Evolutionary conservation across 2,888 invertebrate genomes (phyloP).

Genomic region (Pteria penguin): DNA sequence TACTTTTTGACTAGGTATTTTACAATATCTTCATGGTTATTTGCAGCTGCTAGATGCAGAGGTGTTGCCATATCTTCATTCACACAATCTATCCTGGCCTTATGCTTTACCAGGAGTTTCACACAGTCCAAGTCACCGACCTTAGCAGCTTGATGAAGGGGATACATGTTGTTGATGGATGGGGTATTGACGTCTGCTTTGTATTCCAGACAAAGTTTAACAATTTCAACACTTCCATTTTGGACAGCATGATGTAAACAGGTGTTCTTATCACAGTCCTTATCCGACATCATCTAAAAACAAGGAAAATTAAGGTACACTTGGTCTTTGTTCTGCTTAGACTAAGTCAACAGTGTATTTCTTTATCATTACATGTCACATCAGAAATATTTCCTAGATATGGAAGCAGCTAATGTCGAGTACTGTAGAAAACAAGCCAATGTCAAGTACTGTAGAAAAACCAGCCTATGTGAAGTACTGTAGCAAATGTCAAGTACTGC

Average conservation of each 20-base stretch:
- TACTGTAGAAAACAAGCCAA: too few relatives aligned
- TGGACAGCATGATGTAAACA: conserved; percentile 93
- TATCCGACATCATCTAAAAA: conserved; percentile 85
- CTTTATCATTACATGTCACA: too few relatives aligned
- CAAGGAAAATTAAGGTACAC: neutral
- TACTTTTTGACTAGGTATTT: conserved; percentile 78
- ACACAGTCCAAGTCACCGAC: conserved; percentile 73
- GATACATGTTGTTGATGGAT: conserved; percentile 88
- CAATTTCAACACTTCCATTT: conserved; percentile 90
- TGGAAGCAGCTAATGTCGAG: too few relatives aligned
- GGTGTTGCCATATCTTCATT: conserved; percentile 80
- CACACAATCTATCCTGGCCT: conserved; percentile 79
- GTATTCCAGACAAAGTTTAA: conserved; percentile 79
- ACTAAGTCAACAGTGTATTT: too few relatives aligned
- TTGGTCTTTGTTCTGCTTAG: too few relatives aligned
- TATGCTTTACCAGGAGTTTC: conserved; percentile 75
- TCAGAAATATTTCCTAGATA: too few relatives aligned
- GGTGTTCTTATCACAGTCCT: conserved; percentile 91
- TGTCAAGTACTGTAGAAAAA: too few relatives aligned
- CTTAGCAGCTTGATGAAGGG: conserved; percentile 88
- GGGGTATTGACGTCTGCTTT: conserved; percentile 88
- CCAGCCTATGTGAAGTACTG: too few relatives aligned
- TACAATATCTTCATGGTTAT: conserved; percentile 78
- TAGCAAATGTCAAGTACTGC: too few relatives aligned
- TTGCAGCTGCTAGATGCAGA: conserved; percentile 80